Percentiles rank a stretch among this genome's conserved stretches.
phyloP scores from a whole-genome alignment of 2,888 invertebrate genomes.

The Meta bourneti region DNA sequence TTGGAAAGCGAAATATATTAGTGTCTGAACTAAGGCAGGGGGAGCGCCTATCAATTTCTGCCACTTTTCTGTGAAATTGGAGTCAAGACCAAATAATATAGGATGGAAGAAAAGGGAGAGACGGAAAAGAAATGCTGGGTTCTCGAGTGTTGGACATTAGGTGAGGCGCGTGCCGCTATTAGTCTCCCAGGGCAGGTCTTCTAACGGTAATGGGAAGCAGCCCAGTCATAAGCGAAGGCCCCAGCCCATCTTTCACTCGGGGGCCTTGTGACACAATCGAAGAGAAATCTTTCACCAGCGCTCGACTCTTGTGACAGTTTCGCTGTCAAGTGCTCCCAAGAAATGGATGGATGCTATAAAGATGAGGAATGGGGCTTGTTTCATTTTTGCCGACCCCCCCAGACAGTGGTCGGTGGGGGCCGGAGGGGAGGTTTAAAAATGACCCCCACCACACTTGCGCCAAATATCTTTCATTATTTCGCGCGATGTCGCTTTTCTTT shows the following conservation, averaged over 20 bases:
- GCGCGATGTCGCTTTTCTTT: slow-evolving; percentile 72
- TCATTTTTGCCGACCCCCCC: slow-evolving; percentile 66
- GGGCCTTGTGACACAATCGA: slow-evolving; percentile 69
- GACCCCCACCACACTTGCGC: slow-evolving; percentile 70
- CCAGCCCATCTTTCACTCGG: slow-evolving; percentile 69
- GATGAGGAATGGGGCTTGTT: slow-evolving; percentile 74
- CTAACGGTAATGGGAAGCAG: slow-evolving; percentile 73
- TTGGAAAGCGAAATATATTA: slow-evolving; percentile 63
- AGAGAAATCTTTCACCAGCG: slow-evolving; percentile 59
- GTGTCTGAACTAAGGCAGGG: slow-evolving; percentile 31
- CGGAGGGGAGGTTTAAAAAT: slow-evolving; percentile 7
- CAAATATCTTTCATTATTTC: slow-evolving; percentile 76
- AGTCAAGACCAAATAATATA: slow-evolving; percentile 75
- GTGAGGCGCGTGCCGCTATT: slow-evolving; percentile 74
- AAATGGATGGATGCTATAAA: slow-evolving; percentile 73
- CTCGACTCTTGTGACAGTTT: slow-evolving; percentile 60
- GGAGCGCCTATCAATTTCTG: slow-evolving; percentile 60
- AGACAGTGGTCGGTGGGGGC: background rate
- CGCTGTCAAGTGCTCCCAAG: slow-evolving; percentile 71
- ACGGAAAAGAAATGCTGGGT: slow-evolving; percentile 52
- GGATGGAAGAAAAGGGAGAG: slow-evolving; percentile 40
- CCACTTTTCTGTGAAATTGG: slow-evolving; percentile 74
- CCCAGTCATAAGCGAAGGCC: slow-evolving; percentile 72
- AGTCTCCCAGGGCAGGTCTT: slow-evolving; percentile 65
- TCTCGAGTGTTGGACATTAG: slow-evolving; percentile 76